A percentile compares a stretch with the other conserved stretches of the same genome.
Conservation (phyloP, 2,113 vertebrate genomes). For the Bubalus kerabau region DNA sequence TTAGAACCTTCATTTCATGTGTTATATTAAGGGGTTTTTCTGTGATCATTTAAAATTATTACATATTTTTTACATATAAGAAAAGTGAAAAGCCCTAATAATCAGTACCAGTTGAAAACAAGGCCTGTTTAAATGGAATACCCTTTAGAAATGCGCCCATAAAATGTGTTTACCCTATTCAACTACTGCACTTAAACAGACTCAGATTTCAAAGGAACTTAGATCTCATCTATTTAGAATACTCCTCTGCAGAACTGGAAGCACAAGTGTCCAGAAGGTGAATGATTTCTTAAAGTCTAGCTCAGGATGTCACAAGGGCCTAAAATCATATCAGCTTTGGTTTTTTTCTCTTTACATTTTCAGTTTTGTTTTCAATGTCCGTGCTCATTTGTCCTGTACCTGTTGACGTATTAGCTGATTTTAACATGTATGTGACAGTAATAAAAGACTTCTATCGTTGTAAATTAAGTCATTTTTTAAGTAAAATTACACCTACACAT, state of each 20-base stretch:
- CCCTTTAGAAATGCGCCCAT: not conserved
- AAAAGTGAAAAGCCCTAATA: not conserved
- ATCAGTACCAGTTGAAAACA: not conserved
- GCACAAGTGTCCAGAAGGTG: not conserved
- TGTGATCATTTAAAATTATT: not conserved
- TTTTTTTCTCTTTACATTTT: not conserved
- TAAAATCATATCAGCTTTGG: not conserved
- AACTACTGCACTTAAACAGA: not conserved
- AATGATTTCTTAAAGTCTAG: not conserved
- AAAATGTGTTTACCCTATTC: not conserved
- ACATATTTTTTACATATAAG: not conserved
- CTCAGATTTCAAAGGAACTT: not conserved
- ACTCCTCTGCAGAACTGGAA: not conserved
- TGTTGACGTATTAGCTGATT: not conserved
- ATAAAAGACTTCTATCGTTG: not conserved
- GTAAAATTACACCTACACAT: not conserved
- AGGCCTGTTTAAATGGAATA: not conserved
- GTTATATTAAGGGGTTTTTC: not conserved
- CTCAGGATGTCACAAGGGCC: not conserved
- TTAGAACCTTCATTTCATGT: not conserved
- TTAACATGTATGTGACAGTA: not conserved
- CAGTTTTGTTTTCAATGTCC: conserved; percentile 16
- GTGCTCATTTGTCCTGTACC: not conserved
- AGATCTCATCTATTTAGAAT: not conserved
- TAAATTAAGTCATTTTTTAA: not conserved